These are phyloP conservation scores for Parotia lawesii DNA, from an alignment of 2,113 vertebrate species.

Conservation along the genomic window DNA sequence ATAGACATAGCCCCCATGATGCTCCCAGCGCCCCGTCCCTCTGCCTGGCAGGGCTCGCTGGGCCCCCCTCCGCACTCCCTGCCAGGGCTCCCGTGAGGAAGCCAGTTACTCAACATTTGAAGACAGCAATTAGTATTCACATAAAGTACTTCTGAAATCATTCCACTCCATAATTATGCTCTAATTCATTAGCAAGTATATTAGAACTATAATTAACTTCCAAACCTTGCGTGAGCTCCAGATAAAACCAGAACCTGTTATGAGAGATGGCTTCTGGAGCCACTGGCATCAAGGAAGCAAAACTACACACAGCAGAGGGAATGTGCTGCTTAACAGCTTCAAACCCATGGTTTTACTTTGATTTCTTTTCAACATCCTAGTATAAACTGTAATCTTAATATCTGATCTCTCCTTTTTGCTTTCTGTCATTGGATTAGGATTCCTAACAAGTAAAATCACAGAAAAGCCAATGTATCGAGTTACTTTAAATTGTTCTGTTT, in stretches of 20 bases:
- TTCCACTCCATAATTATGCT: constrained; percentile 35
- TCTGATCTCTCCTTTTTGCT: not conserved
- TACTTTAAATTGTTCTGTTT: not conserved
- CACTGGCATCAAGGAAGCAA: not conserved
- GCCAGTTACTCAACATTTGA: not conserved
- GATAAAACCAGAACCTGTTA: not conserved
- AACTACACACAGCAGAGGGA: not conserved
- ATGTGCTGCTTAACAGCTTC: not conserved
- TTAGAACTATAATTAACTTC: constrained; percentile 53
- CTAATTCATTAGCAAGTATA: constrained; percentile 52
- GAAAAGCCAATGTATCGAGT: not conserved
- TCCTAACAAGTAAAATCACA: not conserved
- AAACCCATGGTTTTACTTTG: not conserved
- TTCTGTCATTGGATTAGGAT: not conserved
- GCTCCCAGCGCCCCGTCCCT: rapidly evolving
- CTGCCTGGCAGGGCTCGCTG: rapidly evolving
- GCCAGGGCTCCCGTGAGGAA: not conserved
- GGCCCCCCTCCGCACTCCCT: not conserved
- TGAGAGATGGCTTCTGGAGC: not conserved
- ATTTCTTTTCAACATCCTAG: not conserved
- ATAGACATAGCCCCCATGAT: rapidly evolving
- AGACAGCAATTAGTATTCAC: constrained; percentile 28
- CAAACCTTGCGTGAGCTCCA: not conserved
- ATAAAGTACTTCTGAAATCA: constrained; percentile 27
- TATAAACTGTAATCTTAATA: not conserved